Evolutionary conservation across 2,113 vertebrate genomes (phyloP), one percentile per base, ranked within the genome.

Genomic region (Rattus rattus): DNA sequence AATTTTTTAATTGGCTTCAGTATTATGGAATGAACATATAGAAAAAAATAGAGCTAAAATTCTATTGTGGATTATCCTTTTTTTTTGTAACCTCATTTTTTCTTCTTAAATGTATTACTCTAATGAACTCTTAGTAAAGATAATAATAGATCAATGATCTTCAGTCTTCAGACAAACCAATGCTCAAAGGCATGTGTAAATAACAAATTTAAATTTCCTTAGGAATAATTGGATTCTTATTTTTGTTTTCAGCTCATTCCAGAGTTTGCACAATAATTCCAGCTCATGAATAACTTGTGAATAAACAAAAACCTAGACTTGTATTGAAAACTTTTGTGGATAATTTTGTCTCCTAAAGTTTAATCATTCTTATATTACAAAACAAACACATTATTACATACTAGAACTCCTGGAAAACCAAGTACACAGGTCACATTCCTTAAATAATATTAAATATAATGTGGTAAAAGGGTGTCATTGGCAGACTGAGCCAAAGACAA

Each of bases 71-170:
- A 92, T 97, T 93, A 95, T 92, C 39, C 33, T 43, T 43, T 43
- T 63, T 94, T 88, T 94, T 94, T 92, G 59, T 76, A 69, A 67
- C 88, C 13, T 59, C 12, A 90, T 22, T 94, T 54, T 83, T 89
- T 8, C 80, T n/a, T 70, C 26, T 79, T 91, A 73, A 96, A 96
- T 94, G 3, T 72, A 76, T 96, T n/a, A 1, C 24, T 92, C 85
- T 96, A 96, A 94, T 92, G 59, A 96, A 59, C 17, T 96, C 95
- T 96, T 63, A 96, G 59, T 94, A 90, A 96, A 97, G 87, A 95
- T 90, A 94, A 91, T 96, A 90, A 88, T 93, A 75, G 63, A 73
- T 81, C 92, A 96, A 95, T 96, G 87, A 93, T 92, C n/a, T 96
- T 94, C 61, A 96, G 0, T 95, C 54, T 96, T 96, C 88, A 93